Evolutionary conservation across 2,797 vertebrate genomes (phyloP).

Genomic region (Sebastes alutus): DNA sequence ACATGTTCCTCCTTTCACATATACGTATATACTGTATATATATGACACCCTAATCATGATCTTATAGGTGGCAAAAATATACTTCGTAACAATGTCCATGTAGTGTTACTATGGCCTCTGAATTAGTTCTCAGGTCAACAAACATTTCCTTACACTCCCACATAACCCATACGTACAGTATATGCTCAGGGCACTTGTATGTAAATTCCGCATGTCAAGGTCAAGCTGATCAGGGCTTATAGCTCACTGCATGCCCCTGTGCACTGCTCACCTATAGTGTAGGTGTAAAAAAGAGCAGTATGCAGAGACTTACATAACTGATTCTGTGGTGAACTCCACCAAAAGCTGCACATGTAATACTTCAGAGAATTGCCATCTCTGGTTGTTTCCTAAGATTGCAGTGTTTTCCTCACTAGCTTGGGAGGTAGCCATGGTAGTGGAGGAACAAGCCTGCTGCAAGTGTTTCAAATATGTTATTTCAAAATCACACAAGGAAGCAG

Average conservation of each 20-base stretch:
- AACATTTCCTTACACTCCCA: not conserved
- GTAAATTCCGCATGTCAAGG: slow-evolving; percentile 9
- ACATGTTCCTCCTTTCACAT: not conserved
- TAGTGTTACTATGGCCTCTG: not conserved
- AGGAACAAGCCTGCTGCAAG: not conserved
- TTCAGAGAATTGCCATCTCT: slow-evolving; percentile 13
- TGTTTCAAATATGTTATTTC: not conserved
- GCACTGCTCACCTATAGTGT: slow-evolving; percentile 4
- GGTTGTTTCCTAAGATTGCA: slow-evolving; percentile 23
- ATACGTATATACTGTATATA: not conserved
- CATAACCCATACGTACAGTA: not conserved
- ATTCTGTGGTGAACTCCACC: slow-evolving; percentile 23
- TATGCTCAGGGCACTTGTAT: not conserved
- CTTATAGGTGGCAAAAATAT: not conserved
- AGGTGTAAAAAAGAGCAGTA: slow-evolving; percentile 33
- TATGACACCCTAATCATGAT: not conserved
- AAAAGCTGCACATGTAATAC: slow-evolving; percentile 32
- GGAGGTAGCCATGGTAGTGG: not conserved
- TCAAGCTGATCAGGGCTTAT: slow-evolving; percentile 14
- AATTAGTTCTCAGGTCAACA: not conserved
- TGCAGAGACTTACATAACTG: slow-evolving; percentile 26
- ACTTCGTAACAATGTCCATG: not conserved
- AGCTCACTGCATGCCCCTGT: not conserved
- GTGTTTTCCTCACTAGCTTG: slow-evolving; percentile 12
- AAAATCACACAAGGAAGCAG: not conserved